Base-by-base conservation (phyloP, 2,888 invertebrate species). In the Conistra vaccinii region DNA sequence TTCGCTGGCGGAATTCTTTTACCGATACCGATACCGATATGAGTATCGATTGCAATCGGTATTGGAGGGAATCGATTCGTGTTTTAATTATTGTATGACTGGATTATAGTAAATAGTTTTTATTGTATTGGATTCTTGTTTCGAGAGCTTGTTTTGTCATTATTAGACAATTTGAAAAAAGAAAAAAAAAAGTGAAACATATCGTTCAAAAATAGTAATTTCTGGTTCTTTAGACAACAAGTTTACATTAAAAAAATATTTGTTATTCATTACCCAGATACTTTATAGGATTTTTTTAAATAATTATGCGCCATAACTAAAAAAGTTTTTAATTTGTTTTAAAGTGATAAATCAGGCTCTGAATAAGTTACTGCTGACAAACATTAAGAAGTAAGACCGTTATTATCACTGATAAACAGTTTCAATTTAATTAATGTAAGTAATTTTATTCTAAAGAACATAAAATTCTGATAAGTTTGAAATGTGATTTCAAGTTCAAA, bases 1-100 rank as follows among this genome's bases (percentile, higher is more conserved):
- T 90, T 91, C 88, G 88, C 76, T 85, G 88, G 86, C 87, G 89
- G 89, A 90, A 92, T 91, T 91, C 90, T 92, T 91, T 90, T 91
- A 91, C 90, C 92, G 91, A 92, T 91, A 87, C 85, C 85, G 88
- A 91, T 90, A 88, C 83, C 84, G 89, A 89, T 90, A 86, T 85
- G 84, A 81, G 83, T 87, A 87, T 90, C 78, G 83, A 85, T 84
- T 84, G 65, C 39, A 77, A 73, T 83, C 78, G 75, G 58, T 78
- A 45, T 78, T 69, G 53, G 58, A 62, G 69, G 61, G 72, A 76
- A 85, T 80, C 78, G 84, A 80, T 82, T 80, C 23, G 32, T 57
- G 62, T 85, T 85, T 76, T 51, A 60, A 39, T 67, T 57, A 69
- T 71, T 79, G 23, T 42, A 73, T 70, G 57, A 57, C 32, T 60